Conservation (phyloP, 1,140 invertebrate species). For the Zaprionus inermis region DNA sequence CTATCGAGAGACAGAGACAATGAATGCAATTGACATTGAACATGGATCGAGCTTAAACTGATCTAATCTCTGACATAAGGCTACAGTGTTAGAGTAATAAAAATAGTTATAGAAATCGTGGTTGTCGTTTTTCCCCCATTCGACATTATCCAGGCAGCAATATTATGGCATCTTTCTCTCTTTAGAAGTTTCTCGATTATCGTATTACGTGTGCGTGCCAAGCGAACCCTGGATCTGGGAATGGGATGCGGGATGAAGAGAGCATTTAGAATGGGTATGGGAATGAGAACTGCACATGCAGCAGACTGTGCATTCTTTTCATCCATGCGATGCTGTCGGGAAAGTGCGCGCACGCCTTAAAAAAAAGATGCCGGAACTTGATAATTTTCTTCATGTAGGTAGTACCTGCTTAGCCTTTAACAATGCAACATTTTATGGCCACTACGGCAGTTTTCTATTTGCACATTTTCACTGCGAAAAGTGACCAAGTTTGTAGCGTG, state of each 20-base stretch:
- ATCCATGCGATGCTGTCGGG: neutral
- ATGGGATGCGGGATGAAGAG: too few relatives aligned
- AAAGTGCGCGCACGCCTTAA: slow-evolving; percentile 11
- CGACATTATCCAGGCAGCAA: slow-evolving; percentile 17
- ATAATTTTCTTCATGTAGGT: slow-evolving; percentile 45
- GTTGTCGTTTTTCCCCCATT: slow-evolving; percentile 1
- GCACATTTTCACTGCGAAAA: slow-evolving; percentile 53
- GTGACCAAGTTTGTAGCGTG: neutral
- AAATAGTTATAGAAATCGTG: slow-evolving; percentile 21
- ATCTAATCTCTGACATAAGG: slow-evolving; percentile 11
- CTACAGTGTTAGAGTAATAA: neutral
- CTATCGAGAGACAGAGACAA: slow-evolving; percentile 20
- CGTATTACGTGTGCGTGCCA: slow-evolving; percentile 45
- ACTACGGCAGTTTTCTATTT: slow-evolving; percentile 72
- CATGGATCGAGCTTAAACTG: neutral
- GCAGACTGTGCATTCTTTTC: neutral
- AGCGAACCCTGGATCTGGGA: neutral
- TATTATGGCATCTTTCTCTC: slow-evolving; percentile 20
- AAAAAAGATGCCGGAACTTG: slow-evolving; percentile 62
- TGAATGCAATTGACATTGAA: slow-evolving; percentile 47
- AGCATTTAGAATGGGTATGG: neutral
- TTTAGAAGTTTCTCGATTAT: slow-evolving; percentile 7
- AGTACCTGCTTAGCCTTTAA: slow-evolving; percentile 31
- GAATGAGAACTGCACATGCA: neutral
- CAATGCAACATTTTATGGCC: slow-evolving; percentile 45